Base-by-base conservation (phyloP, 2,797 vertebrate genomes). In the Fistularia tabacaria region DNA sequence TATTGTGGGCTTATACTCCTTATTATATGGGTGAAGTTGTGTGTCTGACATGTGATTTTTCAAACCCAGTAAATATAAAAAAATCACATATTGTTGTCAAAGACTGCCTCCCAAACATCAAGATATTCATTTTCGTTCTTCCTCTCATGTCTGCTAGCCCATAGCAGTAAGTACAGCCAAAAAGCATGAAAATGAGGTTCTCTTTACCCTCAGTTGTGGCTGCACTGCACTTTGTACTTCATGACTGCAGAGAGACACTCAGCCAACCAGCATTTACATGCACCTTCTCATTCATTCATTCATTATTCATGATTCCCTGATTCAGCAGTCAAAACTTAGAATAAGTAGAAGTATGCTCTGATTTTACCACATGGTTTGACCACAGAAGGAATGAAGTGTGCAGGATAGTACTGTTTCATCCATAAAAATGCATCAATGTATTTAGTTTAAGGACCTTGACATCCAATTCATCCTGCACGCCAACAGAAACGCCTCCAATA, bases 211-310 rank as follows among this genome's bases (percentile, higher is more conserved):
- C 25, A 25, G 25, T 25, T 25, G 25, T 25, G 25, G 5, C 2
- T 2, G 25, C 5, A 25, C 25, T 3, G 62, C 7, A 11, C 58
- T 56, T 36, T 12, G 48, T 59, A 65, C 62, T 58, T 65, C 50
- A 12, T 11, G 7, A 49, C 58, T 41, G 38, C 59, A 57, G 63
- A 73, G 74, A 75, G 69, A 46, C 67, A 72, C 59, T 79, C 57
- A 57, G 52, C 69, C 72, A 64, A 63, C 63, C 57, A 66, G 66
- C 67, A 76, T 65, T 71, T 60, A 69, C 41, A 1, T 54, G 51
- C 66, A 61, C 68, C 79, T 76, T 74, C 68, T 46, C 41, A 74
- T 56, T 77, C 66, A 85, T 83, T 46, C 68, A 82, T 86, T 77
- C 66, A 85, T 83, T 82, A 82, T 85, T 80, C 71, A 85, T 79